These are phyloP conservation scores for Trialeurodes vaporariorum DNA, from an alignment of 1,140 invertebrate species.

Conservation along the genomic window DNA sequence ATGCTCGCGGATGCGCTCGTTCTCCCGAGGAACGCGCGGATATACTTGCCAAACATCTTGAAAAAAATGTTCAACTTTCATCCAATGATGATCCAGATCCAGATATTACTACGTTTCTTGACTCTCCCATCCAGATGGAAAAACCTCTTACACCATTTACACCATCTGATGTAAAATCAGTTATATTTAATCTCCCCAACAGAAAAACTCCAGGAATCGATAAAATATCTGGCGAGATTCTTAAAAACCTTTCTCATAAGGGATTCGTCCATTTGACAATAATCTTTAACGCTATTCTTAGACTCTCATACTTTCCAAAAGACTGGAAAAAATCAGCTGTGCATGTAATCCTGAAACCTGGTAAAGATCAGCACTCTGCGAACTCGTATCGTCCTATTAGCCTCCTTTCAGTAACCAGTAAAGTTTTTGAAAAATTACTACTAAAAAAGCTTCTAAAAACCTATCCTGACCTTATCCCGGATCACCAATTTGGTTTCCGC, in stretches of 20 bases:
- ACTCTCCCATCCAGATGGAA: constrained; percentile 8
- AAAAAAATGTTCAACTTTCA: constrained; percentile 1
- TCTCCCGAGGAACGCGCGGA: constrained; percentile 1
- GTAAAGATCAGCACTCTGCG: constrained; percentile 12
- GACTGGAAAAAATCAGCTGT: constrained; percentile 29
- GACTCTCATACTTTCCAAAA: not conserved
- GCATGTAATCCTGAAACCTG: constrained; percentile 27
- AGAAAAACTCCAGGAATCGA: constrained; percentile 4
- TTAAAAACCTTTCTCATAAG: constrained; percentile 10
- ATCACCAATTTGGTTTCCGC: constrained; percentile 17
- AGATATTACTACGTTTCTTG: constrained; percentile 4
- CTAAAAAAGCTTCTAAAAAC: constrained; percentile 14
- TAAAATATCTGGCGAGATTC: constrained; percentile 4
- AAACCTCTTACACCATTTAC: constrained; percentile 4
- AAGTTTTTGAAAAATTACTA: constrained; percentile 21
- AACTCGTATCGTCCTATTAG: constrained; percentile 27
- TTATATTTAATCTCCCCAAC: constrained; percentile 4
- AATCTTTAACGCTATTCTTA: not conserved
- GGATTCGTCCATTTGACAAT: not conserved
- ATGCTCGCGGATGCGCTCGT: constrained; percentile 6
- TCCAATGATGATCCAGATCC: constrained; percentile 2
- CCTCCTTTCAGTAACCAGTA: constrained; percentile 22
- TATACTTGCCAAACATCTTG: constrained; percentile 7
- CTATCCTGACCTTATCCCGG: constrained; percentile 15
- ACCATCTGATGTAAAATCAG: constrained; percentile 4